A percentile compares a stretch with the other conserved stretches of the same genome.
These are phyloP conservation scores for Numenius arquata DNA, from an alignment of 2,113 vertebrate species.

Conservation along the genomic window DNA sequence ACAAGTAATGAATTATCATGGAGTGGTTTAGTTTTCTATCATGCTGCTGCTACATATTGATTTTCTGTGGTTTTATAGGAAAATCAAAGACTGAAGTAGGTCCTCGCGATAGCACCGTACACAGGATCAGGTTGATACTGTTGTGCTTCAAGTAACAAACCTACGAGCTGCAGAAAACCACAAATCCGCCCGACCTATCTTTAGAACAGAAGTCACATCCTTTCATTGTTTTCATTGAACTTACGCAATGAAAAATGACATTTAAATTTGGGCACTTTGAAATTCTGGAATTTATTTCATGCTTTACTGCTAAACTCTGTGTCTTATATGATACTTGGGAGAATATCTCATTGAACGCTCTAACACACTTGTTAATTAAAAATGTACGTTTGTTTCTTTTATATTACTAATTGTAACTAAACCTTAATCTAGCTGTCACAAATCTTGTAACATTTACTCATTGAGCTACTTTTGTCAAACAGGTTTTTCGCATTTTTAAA, in stretches of 20 bases:
- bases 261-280: slow-evolving; percentile 18
- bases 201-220: slow-evolving; percentile 64
- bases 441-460: background rate
- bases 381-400: background rate
- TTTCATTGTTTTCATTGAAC: slow-evolving; percentile 59
- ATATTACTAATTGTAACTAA: background rate
- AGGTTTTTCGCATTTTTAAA: background rate
- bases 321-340: background rate
- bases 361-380: background rate
- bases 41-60: background rate
- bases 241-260: slow-evolving; percentile 38
- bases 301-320: background rate
- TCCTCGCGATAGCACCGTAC: background rate
- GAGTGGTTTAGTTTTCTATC: background rate
- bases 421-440: background rate
- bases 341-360: background rate
- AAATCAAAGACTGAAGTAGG: background rate
- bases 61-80: background rate
- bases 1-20: background rate
- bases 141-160: background rate
- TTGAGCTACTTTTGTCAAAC: background rate
- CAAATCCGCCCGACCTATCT: slow-evolving; percentile 36
- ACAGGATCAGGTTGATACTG: background rate
- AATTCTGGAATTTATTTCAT: background rate
- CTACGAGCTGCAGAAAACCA: slow-evolving; percentile 29